phyloP scores from a whole-genome alignment of 1,140 invertebrate species.

The Camponotus vicinus region DNA sequence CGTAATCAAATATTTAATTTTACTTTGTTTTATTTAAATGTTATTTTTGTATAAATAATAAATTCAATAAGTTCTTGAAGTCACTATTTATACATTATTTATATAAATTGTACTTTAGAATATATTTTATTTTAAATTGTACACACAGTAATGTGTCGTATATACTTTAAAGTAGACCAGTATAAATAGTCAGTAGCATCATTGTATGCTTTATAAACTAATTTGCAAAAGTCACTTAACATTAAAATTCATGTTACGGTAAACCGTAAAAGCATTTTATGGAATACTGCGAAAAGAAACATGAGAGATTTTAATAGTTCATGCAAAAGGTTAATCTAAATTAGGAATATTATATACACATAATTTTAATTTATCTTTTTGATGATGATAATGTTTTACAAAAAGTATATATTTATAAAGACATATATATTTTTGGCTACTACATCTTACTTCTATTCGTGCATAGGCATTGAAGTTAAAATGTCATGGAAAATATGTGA shows the following conservation, averaged over 20 bases:
- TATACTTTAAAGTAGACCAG: neutral
- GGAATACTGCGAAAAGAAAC: neutral
- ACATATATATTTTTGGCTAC: neutral
- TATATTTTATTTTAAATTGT: too few relatives aligned
- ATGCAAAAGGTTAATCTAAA: slow-evolving; percentile 4
- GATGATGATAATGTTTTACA: neutral
- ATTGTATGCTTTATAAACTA: neutral
- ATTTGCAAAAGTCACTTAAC: slow-evolving; percentile 22
- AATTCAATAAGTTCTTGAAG: neutral
- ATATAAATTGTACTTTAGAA: neutral
- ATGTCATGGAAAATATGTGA: neutral
- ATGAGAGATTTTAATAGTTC: neutral
- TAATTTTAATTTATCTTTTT: neutral
- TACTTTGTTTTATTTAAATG: neutral
- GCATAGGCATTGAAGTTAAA: neutral
- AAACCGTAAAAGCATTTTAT: neutral
- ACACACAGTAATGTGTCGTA: too few relatives aligned
- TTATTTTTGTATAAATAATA: neutral
- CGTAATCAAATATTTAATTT: neutral
- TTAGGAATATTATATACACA: slow-evolving; percentile 7
- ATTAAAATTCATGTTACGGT: slow-evolving; percentile 11
- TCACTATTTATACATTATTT: neutral
- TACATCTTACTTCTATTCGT: neutral
- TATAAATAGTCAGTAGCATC: neutral
- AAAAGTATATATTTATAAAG: neutral